Conservation (phyloP, 1,140 invertebrate genomes). For the Polyergus mexicanus region DNA sequence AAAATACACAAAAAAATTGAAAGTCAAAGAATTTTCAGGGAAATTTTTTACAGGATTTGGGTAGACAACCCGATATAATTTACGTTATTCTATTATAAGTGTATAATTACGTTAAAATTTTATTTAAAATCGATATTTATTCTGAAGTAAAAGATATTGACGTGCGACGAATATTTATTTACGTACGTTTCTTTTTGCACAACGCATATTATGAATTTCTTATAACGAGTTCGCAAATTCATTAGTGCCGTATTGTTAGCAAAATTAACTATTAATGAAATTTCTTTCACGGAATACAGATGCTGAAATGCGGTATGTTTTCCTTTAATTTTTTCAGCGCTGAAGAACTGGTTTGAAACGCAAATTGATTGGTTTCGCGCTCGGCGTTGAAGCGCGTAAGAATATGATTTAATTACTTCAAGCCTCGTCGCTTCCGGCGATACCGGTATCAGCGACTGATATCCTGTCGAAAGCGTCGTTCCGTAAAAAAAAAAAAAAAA, state of each 20-base stretch:
- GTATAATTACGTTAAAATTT: background rate
- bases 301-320: background rate
- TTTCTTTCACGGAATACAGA: background rate
- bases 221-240: background rate
- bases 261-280: conserved; percentile 1
- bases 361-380: conserved; percentile 75
- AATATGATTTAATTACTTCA: conserved; percentile 77
- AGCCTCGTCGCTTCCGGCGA: conserved; percentile 58
- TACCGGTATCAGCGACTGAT: conserved; percentile 19
- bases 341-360: conserved; percentile 37
- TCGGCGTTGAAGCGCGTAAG: conserved; percentile 61
- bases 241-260: background rate
- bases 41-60: no score
- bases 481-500: conserved; percentile 28
- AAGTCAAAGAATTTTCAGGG: no score
- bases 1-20: no score
- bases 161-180: background rate
- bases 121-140: background rate
- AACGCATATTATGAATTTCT: background rate
- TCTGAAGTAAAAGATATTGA: background rate
- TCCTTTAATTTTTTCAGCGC: conserved; percentile 19
- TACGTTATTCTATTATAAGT: background rate
- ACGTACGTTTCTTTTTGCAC: background rate
- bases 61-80: background rate
- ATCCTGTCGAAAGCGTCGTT: conserved; percentile 47